phyloP scores from a whole-genome alignment of 2,888 invertebrate species.

The Agrotis ipsilon region DNA sequence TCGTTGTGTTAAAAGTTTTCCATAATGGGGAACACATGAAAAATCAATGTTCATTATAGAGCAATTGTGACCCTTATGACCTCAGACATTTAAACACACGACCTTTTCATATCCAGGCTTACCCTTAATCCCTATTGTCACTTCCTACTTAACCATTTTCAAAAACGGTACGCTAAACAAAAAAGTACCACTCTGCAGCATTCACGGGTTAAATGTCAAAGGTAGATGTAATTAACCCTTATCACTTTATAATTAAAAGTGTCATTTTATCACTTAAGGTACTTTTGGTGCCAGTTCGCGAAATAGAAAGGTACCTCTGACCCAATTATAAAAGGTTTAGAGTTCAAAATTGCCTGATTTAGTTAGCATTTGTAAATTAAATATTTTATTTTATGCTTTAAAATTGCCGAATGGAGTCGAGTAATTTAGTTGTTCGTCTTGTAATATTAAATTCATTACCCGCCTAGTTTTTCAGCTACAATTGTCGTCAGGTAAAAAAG shows the following conservation, averaged over 20 bases:
- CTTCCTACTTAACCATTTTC: slow-evolving; percentile 15
- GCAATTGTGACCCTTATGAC: neutral
- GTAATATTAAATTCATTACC: slow-evolving; percentile 5
- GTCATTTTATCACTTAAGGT: slow-evolving; percentile 60
- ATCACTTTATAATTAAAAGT: slow-evolving; percentile 60
- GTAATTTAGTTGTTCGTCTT: slow-evolving; percentile 14
- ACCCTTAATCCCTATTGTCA: slow-evolving; percentile 7
- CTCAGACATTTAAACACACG: neutral
- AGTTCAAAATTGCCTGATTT: slow-evolving; percentile 38
- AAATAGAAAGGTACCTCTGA: slow-evolving; percentile 28
- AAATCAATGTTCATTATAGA: no score
- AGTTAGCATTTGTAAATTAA: slow-evolving; percentile 22
- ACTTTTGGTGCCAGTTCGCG: slow-evolving; percentile 30
- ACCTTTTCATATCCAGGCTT: neutral
- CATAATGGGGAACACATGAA: no score
- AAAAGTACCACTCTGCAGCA: slow-evolving; percentile 32
- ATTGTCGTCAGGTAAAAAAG: no score
- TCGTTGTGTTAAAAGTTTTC: no score
- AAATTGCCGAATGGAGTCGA: slow-evolving; percentile 1
- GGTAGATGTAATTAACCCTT: slow-evolving; percentile 58
- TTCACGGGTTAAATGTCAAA: slow-evolving; percentile 38
- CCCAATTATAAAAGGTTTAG: slow-evolving; percentile 52
- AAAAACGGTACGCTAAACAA: slow-evolving; percentile 24
- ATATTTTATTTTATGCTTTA: slow-evolving; percentile 21
- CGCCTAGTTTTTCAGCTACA: neutral